Base-by-base conservation (phyloP, 2,113 vertebrate species). In the Amazona guildingii region DNA sequence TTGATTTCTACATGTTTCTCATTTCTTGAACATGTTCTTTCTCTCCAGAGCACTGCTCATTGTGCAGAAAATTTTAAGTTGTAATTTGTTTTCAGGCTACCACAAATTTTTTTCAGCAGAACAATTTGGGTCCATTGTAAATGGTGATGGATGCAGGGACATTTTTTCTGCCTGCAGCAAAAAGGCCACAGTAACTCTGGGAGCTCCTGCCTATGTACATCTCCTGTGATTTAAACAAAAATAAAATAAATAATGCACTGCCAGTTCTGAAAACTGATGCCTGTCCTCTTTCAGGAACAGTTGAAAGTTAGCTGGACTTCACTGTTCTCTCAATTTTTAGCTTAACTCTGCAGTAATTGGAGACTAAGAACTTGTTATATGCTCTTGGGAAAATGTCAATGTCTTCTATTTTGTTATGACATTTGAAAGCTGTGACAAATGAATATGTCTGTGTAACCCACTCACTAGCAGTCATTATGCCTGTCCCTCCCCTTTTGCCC, bases 401-500 rank as follows among this genome's bases (percentile, higher is more conserved):
- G 48, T 85, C 67, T 95, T 85, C 64, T 79, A 9, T 70, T 91
- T 92, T 69, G 37, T 84, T 84, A 82, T 62, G 83, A 61, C 52
- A 78, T 92, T 90, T 93, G 46, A 92, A 94, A 88, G 39, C 69
- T 84, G 62, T 92, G 86, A 80, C 88, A 93, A 93, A 82, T 49
- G 31, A 77, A 64, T 61, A 63, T 62, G 8, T 75, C 43, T 10
- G 16, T 41, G 16, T 64, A 83, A 81, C 77, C 75, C 48, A 76
- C 77, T 76, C 77, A 43, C 24, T 54, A 23, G 73, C 5, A 83
- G n/a, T 91, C 72, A 70, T 80, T 85, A 59, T 19, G 33, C 51
- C 78, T 83, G 37, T 62, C 39, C 55, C 92, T n/a, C 67, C 54
- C 2, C 0, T 75, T 92, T 90, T 78, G 43, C 82, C 54, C 82